phyloP scores from a whole-genome alignment of 1,140 invertebrate genomes.

The Trichomalopsis sarcophagae region DNA sequence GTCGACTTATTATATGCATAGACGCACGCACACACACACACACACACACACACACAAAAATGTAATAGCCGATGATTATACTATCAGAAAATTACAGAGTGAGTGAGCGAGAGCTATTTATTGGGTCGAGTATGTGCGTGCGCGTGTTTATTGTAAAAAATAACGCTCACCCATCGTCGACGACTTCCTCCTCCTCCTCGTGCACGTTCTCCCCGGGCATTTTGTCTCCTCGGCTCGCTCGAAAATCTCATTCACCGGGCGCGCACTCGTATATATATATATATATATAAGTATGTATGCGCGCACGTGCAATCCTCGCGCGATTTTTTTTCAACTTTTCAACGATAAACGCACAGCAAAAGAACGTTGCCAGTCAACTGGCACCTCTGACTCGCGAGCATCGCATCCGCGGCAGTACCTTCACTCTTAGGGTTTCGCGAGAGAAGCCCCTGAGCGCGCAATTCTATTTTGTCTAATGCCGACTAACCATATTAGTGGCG shows the following conservation, averaged over 20 bases:
- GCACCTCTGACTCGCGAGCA: neutral
- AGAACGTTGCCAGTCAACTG: neutral
- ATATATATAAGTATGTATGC: neutral
- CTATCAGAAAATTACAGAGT: no score
- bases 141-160: neutral
- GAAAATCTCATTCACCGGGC: neutral
- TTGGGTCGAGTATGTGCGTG: no score
- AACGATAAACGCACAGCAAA: neutral
- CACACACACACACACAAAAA: no score
- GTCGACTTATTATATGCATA: neutral
- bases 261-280: no score
- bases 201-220: conserved; percentile 43
- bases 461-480: conserved; percentile 47
- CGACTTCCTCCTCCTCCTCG: conserved; percentile 39
- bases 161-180: conserved; percentile 43
- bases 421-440: conserved; percentile 38
- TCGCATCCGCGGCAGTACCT: neutral
- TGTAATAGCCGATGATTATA: no score
- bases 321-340: neutral
- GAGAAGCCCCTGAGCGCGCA: conserved; percentile 22
- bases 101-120: no score
- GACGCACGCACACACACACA: no score
- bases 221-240: neutral
- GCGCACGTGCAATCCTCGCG: neutral
- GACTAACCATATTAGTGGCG: conserved; percentile 36